phyloP scores from a whole-genome alignment of 2,797 vertebrate genomes.

The Furcifer pardalis region DNA sequence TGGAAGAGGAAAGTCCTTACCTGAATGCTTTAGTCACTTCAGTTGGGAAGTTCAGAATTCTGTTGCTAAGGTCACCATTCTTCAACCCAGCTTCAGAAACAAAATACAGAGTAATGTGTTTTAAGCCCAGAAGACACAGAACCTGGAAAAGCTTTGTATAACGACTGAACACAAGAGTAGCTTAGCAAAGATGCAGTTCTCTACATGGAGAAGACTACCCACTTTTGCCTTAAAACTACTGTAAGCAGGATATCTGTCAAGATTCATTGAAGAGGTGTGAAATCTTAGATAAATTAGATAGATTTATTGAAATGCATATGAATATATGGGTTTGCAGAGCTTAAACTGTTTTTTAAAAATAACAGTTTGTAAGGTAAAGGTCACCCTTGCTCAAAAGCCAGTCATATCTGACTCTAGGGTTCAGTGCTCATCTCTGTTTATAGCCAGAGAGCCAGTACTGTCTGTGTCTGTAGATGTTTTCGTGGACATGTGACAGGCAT shows the following conservation, averaged over 20 bases:
- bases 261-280: neutral
- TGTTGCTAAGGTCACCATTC: neutral
- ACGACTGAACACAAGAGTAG: neutral
- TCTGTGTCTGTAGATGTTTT: too few relatives aligned
- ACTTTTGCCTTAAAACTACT: too few relatives aligned
- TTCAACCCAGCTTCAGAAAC: neutral
- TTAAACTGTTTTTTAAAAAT: too few relatives aligned
- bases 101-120: neutral
- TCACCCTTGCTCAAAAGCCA: too few relatives aligned
- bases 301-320: neutral
- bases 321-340: neutral
- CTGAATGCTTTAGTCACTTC: neutral
- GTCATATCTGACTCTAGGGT: too few relatives aligned
- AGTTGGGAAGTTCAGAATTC: neutral
- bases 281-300: neutral
- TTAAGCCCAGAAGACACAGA: neutral
- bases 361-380: too few relatives aligned
- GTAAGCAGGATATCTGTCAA: too few relatives aligned
- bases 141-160: neutral
- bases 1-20: neutral
- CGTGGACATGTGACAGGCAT: too few relatives aligned
- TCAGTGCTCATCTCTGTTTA: too few relatives aligned
- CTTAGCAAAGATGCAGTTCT: neutral
- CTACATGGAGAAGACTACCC: too few relatives aligned
- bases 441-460: too few relatives aligned